Percentiles rank a stretch among this genome's conserved stretches.
These are phyloP conservation scores for Atherinomorus stipes DNA, from an alignment of 2,113 vertebrate genomes.

Conservation along the genomic window DNA sequence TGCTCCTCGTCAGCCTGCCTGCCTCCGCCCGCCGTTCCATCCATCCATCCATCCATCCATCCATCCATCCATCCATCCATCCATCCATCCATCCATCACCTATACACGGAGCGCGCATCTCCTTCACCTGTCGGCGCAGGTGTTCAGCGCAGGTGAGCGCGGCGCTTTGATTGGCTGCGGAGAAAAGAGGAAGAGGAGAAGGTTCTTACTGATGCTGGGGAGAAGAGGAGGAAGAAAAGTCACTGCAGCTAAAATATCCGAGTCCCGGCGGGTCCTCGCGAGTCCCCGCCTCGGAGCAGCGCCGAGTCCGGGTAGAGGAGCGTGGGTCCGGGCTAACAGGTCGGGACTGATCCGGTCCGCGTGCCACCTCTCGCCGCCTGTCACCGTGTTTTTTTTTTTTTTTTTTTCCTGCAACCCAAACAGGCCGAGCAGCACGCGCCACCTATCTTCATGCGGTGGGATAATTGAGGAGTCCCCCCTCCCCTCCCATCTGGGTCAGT, in stretches of 20 bases:
- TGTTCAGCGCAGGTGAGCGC: slow-evolving; percentile 45
- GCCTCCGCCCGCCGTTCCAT: no score
- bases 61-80: background rate
- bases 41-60: background rate
- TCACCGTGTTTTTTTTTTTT: slow-evolving; percentile 85
- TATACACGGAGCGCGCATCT: slow-evolving; percentile 31
- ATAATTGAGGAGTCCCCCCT: slow-evolving; percentile 84
- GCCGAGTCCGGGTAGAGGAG: no score
- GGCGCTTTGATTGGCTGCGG: slow-evolving; percentile 57
- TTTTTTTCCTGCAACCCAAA: slow-evolving; percentile 84
- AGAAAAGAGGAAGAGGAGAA: background rate
- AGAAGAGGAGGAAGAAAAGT: background rate
- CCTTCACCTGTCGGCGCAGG: slow-evolving; percentile 66
- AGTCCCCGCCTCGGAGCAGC: no score
- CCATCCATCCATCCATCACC: slow-evolving; percentile 18
- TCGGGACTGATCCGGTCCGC: slow-evolving; percentile 92
- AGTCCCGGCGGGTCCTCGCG: slow-evolving; percentile 4
- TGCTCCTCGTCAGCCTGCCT: background rate
- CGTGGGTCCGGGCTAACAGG: slow-evolving; percentile 88
- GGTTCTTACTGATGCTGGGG: slow-evolving; percentile 25
- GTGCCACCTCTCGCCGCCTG: slow-evolving; percentile 85
- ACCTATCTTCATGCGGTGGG: slow-evolving; percentile 96
- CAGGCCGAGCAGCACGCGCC: slow-evolving; percentile 91
- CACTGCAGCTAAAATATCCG: slow-evolving; percentile 22
- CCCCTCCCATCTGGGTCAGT: background rate